Evolutionary conservation across 2,888 invertebrate genomes (phyloP), one percentile per base, ranked within the genome.

Genomic region (Pseudanteris insignis): DNA sequence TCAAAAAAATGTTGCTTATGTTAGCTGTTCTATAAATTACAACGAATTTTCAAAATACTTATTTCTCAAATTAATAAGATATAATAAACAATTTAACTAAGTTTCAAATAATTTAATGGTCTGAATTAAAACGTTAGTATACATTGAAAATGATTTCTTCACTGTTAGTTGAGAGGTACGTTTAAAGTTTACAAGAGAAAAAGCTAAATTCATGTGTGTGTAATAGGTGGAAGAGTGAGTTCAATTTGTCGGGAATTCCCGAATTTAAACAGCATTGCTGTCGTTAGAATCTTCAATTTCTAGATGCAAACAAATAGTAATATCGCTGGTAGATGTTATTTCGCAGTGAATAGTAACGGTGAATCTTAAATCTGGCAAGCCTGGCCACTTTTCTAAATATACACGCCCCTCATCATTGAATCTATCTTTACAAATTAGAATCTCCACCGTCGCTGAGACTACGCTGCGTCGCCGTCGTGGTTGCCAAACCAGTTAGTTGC

Each of bases 351-450:
- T 41, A 59, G 63, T 50, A 48, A 50, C 62, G 50, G 54, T 58
- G 58, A 58, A 51, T 61, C 59, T 65, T 60, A 70, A 71, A 73
- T 77, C 78, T 78, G 79, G 79, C 78, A 77, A 77, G 75, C 75
- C 68, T 69, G 70, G 66, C 67, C 46, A 72, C 74, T 77, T 75
- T 76, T 78, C 79, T 79, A 79, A 78, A 78, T 79, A 75, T 79
- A 79, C 70, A 67, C 73, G 70, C 76, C 77, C 76, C 78, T 76
- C 77, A 76, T 77, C 76, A 73, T 71, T 71, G 69, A 72, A 75
- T 77, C 79, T 79, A 79, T 78, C 78, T 79, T 79, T 79, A 77
- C 74, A 74, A 77, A 74, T 74, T 74, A 74, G 73, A 77, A 76
- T 76, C 74, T 76, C 74, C 73, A 75, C 72, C 72, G 63, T 67